phyloP scores from a whole-genome alignment of 2,113 vertebrate genomes.

The Alethe castanea region DNA sequence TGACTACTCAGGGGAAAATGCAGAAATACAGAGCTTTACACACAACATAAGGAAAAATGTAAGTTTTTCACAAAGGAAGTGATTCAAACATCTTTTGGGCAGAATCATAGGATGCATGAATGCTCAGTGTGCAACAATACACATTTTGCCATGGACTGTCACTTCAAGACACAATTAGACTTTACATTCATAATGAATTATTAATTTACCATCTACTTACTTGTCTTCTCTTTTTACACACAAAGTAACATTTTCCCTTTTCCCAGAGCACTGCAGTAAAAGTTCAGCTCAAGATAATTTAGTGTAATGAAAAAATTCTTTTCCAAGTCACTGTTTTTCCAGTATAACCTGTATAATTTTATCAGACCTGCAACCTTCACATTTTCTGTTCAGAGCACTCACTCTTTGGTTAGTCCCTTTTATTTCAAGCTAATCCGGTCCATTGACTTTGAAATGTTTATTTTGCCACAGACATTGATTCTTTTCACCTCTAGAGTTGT shows the following conservation, averaged over 20 bases:
- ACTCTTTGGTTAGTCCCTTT: not conserved
- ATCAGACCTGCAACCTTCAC: not conserved
- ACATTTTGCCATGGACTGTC: not conserved
- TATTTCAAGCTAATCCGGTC: not conserved
- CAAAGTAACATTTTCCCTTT: not conserved
- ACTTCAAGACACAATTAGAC: not conserved
- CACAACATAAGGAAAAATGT: not conserved
- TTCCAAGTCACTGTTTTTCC: not conserved
- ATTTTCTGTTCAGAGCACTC: not conserved
- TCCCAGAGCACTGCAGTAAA: not conserved
- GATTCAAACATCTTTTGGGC: not conserved
- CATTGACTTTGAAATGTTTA: not conserved
- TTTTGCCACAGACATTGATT: not conserved
- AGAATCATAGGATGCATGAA: not conserved
- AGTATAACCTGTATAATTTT: not conserved
- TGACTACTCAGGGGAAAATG: not conserved
- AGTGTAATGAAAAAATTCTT: not conserved
- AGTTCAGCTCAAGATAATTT: not conserved
- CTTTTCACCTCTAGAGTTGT: not conserved
- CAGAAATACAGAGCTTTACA: not conserved
- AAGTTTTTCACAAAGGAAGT: not conserved
- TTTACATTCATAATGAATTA: not conserved
- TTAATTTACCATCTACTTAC: not conserved
- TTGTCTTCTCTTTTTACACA: not conserved
- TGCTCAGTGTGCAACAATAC: not conserved